Evolutionary conservation across 2,113 vertebrate species (phyloP).

Genomic region (Dipodomys ordii): DNA sequence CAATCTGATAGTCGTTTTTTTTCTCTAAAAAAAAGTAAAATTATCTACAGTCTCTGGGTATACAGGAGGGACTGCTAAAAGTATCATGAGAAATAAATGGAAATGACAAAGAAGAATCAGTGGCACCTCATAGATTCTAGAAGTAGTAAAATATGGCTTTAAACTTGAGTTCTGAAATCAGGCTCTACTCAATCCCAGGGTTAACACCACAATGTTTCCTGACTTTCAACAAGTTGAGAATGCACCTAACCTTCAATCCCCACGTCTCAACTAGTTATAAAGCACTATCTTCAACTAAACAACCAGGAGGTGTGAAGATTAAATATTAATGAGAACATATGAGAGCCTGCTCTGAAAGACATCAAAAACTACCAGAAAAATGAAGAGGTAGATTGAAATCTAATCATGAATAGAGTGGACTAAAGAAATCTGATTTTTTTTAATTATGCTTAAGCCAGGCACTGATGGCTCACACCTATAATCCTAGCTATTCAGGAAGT

Average conservation of each 20-base stretch:
- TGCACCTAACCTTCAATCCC: not conserved
- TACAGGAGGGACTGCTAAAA: not conserved
- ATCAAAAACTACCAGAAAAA: conserved; percentile 37
- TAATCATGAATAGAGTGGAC: no score
- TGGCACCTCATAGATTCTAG: not conserved
- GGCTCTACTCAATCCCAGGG: not conserved
- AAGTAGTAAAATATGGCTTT: not conserved
- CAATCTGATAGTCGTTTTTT: conserved; percentile 10
- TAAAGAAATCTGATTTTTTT: conserved; percentile 6
- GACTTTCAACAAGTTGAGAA: conserved; percentile 17
- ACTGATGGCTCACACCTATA: no score
- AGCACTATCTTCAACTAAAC: not conserved
- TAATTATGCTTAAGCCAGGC: no score
- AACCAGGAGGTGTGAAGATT: not conserved
- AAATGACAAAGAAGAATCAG: conserved; percentile 30
- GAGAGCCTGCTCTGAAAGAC: not conserved
- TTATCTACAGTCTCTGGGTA: not conserved
- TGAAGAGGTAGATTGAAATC: not conserved
- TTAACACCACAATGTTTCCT: not conserved
- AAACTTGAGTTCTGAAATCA: conserved; percentile 43
- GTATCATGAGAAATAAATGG: not conserved
- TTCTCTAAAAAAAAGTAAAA: conserved; percentile 64
- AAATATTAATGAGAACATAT: not conserved
- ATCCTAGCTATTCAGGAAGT: no score
- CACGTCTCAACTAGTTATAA: not conserved